phyloP scores from a whole-genome alignment of 2,888 invertebrate genomes.

The Bursaphelenchus okinawaensis region DNA sequence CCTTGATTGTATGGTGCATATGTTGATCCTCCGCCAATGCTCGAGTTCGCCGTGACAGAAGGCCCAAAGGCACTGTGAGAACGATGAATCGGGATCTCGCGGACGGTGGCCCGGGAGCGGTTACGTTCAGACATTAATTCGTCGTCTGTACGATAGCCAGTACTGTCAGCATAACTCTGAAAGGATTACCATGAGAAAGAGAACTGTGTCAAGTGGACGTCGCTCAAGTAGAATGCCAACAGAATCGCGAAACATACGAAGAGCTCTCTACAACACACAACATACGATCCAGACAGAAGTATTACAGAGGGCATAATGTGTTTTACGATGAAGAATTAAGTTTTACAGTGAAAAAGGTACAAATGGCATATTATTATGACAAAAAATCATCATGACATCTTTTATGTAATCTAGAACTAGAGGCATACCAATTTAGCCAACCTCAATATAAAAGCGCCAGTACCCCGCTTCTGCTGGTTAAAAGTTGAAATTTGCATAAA shows the following conservation, averaged over 20 bases:
- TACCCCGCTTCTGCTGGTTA: too few species aligned
- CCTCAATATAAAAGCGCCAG: too few species aligned
- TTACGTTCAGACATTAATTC: slow-evolving; percentile 45
- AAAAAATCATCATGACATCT: too few species aligned
- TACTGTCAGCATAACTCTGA: slow-evolving; percentile 21
- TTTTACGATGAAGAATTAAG: too few species aligned
- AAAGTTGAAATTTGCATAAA: too few species aligned
- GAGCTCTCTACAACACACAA: too few species aligned
- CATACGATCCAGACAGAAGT: too few species aligned
- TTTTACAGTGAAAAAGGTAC: too few species aligned
- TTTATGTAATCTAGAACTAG: too few species aligned
- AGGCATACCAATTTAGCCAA: too few species aligned
- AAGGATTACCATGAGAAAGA: not conserved
- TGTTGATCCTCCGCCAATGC: slow-evolving; percentile 16
- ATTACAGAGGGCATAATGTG: too few species aligned
- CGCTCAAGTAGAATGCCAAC: not conserved
- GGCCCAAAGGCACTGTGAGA: slow-evolving; percentile 36
- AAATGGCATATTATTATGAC: too few species aligned
- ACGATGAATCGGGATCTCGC: slow-evolving; percentile 54
- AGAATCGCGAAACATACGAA: not conserved
- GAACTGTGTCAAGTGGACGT: not conserved
- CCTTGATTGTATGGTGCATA: slow-evolving; percentile 10
- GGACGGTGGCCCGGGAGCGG: slow-evolving; percentile 43
- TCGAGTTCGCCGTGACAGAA: slow-evolving; percentile 17
- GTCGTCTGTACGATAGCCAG: slow-evolving; percentile 35